Base-by-base conservation (phyloP, 2,888 invertebrate species). In the Ophion costatus region DNA sequence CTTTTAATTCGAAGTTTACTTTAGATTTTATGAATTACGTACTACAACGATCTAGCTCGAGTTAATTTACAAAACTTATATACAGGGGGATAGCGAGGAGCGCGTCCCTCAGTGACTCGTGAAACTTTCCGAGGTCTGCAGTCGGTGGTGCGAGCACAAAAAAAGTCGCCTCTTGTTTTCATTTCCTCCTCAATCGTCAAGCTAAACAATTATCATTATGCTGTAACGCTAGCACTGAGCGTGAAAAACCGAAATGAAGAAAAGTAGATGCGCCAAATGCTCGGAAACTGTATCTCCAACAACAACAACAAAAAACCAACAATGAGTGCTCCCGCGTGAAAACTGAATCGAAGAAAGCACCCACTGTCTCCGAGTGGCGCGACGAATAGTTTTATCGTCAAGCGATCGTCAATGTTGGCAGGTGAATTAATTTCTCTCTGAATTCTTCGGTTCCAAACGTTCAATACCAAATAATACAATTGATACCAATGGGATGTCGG, bases 31-130 rank as follows among this genome's bases (percentile, higher is more conserved):
- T 67, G 80, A 85, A 77, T 82, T 82, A 81, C 63, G 69, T 56
- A 56, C 14, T 51, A 17, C 74, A 78, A 85, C 71, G 67, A 78
- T 74, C 82, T 82, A 85, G 63, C 51, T 88, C 73, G 78, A 87
- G 86, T 90, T 91, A 90, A 91, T 92, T 91, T 92, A 92, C 91
- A 92, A 90, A 91, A 90, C 87, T 90, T 91, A 91, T 92, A 89
- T 91, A 91, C 90, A 92, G 70, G 76, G 76, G 76, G 24, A 83
- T 86, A 57, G 57, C 20, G 17, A 45, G 45, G 63, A 33, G 51
- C 70, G 80, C 73, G 76, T 57, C 42, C 74, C 71, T 56, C 45
- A 69, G 66, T 82, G 74, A 66, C 76, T 63, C 74, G 66, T 78
- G 69, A 77, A 77, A 79, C 57, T 71, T 76, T 59, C 73, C 57